A percentile compares a stretch with the other conserved stretches of the same genome.
These are phyloP conservation scores for Calephelis nemesis DNA, from an alignment of 1,140 invertebrate genomes.

Conservation along the genomic window DNA sequence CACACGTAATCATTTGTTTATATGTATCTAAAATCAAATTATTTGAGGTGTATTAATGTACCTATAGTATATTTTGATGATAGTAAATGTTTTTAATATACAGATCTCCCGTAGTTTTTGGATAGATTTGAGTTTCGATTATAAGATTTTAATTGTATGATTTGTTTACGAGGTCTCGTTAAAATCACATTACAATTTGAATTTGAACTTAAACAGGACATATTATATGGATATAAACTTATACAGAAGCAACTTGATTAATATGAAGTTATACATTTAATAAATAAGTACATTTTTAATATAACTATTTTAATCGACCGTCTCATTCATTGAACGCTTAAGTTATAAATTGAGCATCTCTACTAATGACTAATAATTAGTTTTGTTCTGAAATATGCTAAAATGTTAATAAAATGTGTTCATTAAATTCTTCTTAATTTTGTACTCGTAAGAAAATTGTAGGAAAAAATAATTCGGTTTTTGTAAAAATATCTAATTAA, in stretches of 20 bases:
- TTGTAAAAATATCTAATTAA: too few relatives aligned
- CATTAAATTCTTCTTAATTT: too few relatives aligned
- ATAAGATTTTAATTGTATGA: slow-evolving; percentile 15
- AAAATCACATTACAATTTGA: background rate
- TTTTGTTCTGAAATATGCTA: too few relatives aligned
- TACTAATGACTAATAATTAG: too few relatives aligned
- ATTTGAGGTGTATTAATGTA: background rate
- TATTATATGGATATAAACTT: too few relatives aligned
- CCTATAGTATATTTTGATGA: slow-evolving; percentile 10
- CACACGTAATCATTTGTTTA: slow-evolving; percentile 1
- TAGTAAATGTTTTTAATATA: slow-evolving; percentile 8
- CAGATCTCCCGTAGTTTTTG: slow-evolving; percentile 19
- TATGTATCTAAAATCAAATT: slow-evolving; percentile 4
- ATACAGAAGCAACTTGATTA: slow-evolving; percentile 1
- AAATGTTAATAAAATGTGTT: too few relatives aligned
- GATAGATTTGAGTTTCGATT: slow-evolving; percentile 19
- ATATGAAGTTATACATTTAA: background rate
- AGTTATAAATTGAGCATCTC: too few relatives aligned
- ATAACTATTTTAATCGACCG: too few relatives aligned
- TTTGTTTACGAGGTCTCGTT: slow-evolving; percentile 27
- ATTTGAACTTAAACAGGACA: background rate
- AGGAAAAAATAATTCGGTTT: too few relatives aligned
- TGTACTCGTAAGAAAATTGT: too few relatives aligned
- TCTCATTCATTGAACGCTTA: too few relatives aligned
- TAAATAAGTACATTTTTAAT: too few relatives aligned